Evolutionary conservation across 2,888 invertebrate genomes (phyloP).

Genomic region (Scaptodrosophila latifasciaeformis): DNA sequence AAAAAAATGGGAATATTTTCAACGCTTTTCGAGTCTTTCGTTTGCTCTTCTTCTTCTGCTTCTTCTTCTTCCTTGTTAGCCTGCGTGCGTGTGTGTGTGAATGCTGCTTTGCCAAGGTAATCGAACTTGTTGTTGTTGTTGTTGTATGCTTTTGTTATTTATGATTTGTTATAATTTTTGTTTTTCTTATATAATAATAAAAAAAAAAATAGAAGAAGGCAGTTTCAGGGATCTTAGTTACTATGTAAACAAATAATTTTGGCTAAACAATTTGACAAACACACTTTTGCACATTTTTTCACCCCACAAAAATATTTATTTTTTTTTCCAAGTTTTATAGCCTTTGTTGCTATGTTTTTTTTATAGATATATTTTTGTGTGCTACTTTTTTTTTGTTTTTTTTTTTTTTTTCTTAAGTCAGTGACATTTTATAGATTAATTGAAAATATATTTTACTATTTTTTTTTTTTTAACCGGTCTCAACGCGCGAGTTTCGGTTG

Average conservation of each 20-base stretch:
- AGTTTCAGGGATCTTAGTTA: conserved; percentile 52
- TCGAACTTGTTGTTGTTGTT: too few relatives aligned
- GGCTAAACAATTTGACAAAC: conserved; percentile 65
- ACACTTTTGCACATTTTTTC: conserved; percentile 63
- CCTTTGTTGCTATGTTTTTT: not conserved
- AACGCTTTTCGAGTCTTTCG: not conserved
- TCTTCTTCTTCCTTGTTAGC: too few relatives aligned
- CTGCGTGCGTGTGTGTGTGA: too few relatives aligned
- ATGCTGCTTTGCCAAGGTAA: too few relatives aligned
- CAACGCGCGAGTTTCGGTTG: conserved; percentile 15
- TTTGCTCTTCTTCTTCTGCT: too few relatives aligned
- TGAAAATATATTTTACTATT: too few relatives aligned
- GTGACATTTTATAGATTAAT: too few relatives aligned
- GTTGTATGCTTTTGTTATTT: too few relatives aligned
- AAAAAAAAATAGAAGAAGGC: conserved; percentile 14
- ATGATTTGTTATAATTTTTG: too few relatives aligned
- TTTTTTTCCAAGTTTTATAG: conserved; percentile 10
- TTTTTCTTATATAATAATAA: too few relatives aligned
- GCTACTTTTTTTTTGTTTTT: not conserved
- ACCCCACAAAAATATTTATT: conserved; percentile 31
- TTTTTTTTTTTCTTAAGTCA: not conserved
- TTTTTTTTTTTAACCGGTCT: conserved; percentile 41
- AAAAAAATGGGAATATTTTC: not conserved
- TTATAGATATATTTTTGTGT: not conserved
- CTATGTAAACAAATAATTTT: conserved; percentile 62